A percentile compares a stretch with the other conserved stretches of the same genome.
These are phyloP conservation scores for Myotis vivesi DNA, from an alignment of 2,797 vertebrate genomes.

Conservation along the genomic window DNA sequence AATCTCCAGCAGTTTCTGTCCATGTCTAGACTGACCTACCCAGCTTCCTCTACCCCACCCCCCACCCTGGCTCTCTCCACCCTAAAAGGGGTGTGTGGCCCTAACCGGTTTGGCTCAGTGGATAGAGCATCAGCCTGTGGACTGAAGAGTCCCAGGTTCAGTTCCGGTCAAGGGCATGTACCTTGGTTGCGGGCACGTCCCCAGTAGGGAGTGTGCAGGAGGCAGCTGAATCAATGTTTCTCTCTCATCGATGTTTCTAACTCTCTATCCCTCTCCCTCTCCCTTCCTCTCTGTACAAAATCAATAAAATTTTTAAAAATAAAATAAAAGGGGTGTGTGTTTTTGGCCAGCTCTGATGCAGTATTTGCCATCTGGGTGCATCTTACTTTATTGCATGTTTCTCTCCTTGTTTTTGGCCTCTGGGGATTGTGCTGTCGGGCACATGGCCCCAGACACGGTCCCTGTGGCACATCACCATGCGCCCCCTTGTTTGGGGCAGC, in stretches of 20 bases:
- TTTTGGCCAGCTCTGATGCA: neutral
- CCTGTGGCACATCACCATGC: neutral
- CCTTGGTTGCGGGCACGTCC: no score
- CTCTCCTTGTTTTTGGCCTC: neutral
- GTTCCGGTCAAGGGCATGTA: no score
- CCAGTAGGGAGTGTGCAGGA: no score
- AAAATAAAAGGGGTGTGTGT: neutral
- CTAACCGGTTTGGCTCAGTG: no score
- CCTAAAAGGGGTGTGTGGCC: neutral
- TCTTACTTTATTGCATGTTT: neutral
- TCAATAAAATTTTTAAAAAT: neutral
- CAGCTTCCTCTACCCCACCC: neutral
- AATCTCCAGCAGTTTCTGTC: neutral
- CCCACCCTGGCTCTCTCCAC: rapidly evolving
- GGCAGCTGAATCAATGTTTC: no score
- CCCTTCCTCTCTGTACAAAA: no score
- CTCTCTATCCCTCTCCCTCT: no score
- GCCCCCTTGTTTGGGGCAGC: neutral
- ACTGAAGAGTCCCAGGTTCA: no score
- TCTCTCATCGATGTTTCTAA: no score
- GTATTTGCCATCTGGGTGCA: neutral
- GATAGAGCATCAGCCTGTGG: no score
- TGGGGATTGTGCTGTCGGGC: neutral
- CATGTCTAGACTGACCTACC: neutral
- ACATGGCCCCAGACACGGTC: neutral